These are phyloP conservation scores for Manis javanica DNA, from an alignment of 2,797 vertebrate species.

Conservation along the genomic window DNA sequence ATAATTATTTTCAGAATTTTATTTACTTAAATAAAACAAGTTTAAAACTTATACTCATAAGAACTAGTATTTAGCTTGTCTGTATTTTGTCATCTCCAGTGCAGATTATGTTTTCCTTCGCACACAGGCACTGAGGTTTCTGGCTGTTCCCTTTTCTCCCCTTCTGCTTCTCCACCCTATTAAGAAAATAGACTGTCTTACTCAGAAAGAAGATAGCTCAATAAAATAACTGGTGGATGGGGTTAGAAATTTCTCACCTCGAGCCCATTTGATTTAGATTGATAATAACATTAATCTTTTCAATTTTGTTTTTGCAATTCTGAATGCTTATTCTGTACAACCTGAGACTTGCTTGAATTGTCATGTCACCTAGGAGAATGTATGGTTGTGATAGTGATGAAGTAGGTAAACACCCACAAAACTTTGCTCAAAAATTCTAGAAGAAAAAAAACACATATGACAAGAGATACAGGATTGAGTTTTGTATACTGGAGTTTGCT, in stretches of 20 bases:
- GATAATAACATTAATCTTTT: constrained; percentile 75
- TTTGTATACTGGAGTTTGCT: background rate
- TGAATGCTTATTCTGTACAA: constrained; percentile 61
- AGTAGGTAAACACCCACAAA: background rate
- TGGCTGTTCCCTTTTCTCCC: background rate
- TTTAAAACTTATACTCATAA: constrained; percentile 21
- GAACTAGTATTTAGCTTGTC: background rate
- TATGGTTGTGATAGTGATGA: background rate
- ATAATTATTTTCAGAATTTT: constrained; percentile 65
- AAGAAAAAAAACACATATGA: background rate
- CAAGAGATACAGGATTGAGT: background rate
- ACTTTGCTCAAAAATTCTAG: background rate
- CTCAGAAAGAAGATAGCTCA: constrained; percentile 69
- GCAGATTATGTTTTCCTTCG: constrained; percentile 45
- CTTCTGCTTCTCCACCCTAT: constrained; percentile 65
- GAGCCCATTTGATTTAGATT: constrained; percentile 68
- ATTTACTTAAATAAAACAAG: constrained; percentile 63
- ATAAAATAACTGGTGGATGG: constrained; percentile 73
- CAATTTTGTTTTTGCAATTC: constrained; percentile 71
- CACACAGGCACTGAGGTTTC: constrained; percentile 60
- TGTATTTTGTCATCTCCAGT: constrained; percentile 40
- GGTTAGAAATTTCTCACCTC: constrained; percentile 75
- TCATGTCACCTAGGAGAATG: constrained; percentile 25
- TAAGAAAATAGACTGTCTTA: constrained; percentile 73
- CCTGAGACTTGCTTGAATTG: constrained; percentile 64